phyloP scores from a whole-genome alignment of 2,113 vertebrate genomes.

The Hucho hucho region DNA sequence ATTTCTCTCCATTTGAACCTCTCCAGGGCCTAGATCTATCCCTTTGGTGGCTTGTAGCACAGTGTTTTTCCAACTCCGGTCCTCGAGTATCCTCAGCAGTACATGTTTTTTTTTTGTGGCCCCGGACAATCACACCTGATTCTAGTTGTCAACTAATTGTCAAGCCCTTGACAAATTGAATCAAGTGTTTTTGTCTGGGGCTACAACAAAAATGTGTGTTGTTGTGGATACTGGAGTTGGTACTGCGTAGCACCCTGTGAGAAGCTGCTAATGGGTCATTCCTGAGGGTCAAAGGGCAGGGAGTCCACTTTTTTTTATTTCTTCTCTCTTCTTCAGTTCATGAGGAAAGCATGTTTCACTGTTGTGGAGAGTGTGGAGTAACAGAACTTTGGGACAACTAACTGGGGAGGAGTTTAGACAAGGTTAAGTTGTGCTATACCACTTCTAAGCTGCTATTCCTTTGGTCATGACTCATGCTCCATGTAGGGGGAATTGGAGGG shows the following conservation, averaged over 20 bases:
- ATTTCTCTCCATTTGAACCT: background rate
- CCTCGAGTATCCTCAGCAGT: too few relatives aligned
- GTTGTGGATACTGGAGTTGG: too few relatives aligned
- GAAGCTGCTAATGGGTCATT: background rate
- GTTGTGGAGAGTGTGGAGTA: background rate
- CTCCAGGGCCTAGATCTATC: background rate
- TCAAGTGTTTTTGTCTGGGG: too few relatives aligned
- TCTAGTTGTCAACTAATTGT: too few relatives aligned
- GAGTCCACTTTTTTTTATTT: background rate
- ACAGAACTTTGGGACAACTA: background rate
- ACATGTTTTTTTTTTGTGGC: too few relatives aligned
- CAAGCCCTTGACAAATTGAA: too few relatives aligned
- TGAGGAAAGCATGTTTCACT: background rate
- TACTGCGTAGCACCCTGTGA: too few relatives aligned
- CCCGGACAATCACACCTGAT: too few relatives aligned
- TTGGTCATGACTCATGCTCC: conserved; percentile 75
- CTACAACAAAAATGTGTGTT: too few relatives aligned
- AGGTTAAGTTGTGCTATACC: background rate
- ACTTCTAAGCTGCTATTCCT: conserved; percentile 44
- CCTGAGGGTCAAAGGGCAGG: background rate
- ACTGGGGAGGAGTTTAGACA: conserved; percentile 27
- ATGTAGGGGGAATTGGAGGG: background rate
- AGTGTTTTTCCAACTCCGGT: too few relatives aligned
- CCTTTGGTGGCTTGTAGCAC: background rate
- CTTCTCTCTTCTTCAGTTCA: background rate